A percentile compares a stretch with the other conserved stretches of the same genome.
phyloP scores from a whole-genome alignment of 37 sponge, comb jelly and placozoan species.

The Tethya wilhelma region DNA sequence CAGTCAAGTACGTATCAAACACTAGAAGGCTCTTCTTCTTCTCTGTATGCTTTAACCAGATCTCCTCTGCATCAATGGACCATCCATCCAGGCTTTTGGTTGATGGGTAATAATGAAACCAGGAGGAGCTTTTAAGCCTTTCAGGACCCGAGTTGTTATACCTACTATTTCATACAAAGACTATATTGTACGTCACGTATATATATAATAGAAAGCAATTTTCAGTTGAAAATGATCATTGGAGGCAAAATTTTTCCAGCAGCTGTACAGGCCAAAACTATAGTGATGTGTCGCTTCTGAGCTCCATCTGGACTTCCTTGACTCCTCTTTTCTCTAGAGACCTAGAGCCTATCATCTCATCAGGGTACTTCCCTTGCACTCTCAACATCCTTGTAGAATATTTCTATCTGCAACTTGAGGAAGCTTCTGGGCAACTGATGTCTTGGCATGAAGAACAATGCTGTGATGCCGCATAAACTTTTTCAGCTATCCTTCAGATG shows the following conservation, averaged over 20 bases:
- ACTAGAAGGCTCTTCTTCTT: not conserved
- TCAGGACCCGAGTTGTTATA: not conserved
- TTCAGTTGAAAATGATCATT: not conserved
- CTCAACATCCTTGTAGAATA: too few species aligned
- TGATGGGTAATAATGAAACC: not conserved
- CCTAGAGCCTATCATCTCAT: not conserved
- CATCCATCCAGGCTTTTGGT: not conserved
- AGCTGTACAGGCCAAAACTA: not conserved
- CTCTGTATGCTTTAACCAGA: not conserved
- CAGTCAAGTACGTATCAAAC: not conserved
- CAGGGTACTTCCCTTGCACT: too few species aligned
- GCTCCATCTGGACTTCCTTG: not conserved
- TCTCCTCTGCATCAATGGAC: constrained; percentile 1
- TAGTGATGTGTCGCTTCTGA: not conserved
- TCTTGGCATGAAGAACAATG: not conserved
- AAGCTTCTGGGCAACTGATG: too few species aligned
- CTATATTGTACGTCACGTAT: not conserved
- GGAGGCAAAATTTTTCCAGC: not conserved
- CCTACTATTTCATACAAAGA: not conserved
- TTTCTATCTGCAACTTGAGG: too few species aligned
- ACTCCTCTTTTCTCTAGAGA: not conserved
- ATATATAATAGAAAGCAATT: not conserved
- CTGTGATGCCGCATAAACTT: not conserved
- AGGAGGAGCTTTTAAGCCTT: not conserved
- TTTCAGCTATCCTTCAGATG: not conserved